Percentiles rank a stretch among this genome's conserved stretches.
These are phyloP conservation scores for Meloidogyne exigua DNA, from an alignment of 1,140 invertebrate species.

Conservation along the genomic window DNA sequence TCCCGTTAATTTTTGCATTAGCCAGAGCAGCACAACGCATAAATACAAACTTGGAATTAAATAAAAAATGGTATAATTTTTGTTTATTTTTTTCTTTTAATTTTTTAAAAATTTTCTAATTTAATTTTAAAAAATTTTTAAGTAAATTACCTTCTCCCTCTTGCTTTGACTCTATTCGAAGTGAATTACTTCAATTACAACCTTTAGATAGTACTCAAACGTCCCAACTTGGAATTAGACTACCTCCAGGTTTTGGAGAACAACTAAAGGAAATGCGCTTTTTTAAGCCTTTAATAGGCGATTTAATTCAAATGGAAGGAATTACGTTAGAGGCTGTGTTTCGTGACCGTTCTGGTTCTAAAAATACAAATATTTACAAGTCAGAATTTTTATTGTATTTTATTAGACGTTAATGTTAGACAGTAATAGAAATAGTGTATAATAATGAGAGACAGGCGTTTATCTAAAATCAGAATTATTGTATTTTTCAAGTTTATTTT, in stretches of 20 bases:
- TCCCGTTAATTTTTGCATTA: slow-evolving; percentile 55
- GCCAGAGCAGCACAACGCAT: slow-evolving; percentile 47
- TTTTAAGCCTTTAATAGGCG: background rate
- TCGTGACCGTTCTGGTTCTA: background rate
- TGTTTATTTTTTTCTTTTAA: background rate
- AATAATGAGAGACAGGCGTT: no score
- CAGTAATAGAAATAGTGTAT: no score
- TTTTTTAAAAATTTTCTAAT: background rate
- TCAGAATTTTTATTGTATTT: background rate
- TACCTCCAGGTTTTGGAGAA: slow-evolving; percentile 18
- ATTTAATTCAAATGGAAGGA: slow-evolving; percentile 13
- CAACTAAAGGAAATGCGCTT: slow-evolving; percentile 23
- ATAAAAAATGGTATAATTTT: slow-evolving; percentile 34
- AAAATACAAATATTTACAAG: slow-evolving; percentile 3
- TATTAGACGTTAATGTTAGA: background rate
- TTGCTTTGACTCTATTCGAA: slow-evolving; percentile 25
- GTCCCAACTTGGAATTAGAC: background rate
- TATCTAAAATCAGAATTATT: no score
- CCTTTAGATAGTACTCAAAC: slow-evolving; percentile 14
- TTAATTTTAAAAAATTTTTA: background rate
- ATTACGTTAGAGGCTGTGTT: slow-evolving; percentile 32
- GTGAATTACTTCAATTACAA: slow-evolving; percentile 19
- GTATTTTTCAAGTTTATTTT: no score
- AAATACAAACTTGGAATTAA: slow-evolving; percentile 41
- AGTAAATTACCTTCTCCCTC: background rate